A percentile compares a stretch with the other conserved stretches of the same genome.
Evolutionary conservation across 2,113 vertebrate genomes (phyloP).

Genomic region (Pardalotus punctatus): DNA sequence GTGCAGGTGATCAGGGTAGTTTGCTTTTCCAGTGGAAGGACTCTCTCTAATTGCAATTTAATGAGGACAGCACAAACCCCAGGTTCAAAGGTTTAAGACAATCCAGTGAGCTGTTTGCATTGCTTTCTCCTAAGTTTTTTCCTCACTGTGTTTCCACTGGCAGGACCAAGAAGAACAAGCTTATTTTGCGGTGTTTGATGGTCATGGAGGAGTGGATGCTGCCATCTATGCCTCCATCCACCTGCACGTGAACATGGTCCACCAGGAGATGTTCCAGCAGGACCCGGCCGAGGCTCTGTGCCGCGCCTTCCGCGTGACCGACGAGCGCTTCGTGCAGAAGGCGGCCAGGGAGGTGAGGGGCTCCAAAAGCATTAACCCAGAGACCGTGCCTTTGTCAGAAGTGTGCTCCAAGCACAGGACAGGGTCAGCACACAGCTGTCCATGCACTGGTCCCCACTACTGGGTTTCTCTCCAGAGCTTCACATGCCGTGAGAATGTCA

Average conservation of each 20-base stretch:
- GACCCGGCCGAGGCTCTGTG: conserved; percentile 89
- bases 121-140: neutral
- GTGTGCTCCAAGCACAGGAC: neutral
- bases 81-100: neutral
- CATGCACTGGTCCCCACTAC: fast-evolving
- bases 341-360: conserved; percentile 88
- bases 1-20: neutral
- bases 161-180: conserved; percentile 98
- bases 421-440: neutral
- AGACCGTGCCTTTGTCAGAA: neutral
- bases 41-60: neutral
- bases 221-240: conserved; percentile 95
- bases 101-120: neutral
- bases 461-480: neutral
- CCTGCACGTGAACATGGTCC: conserved; percentile 92
- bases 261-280: conserved; percentile 88
- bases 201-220: conserved; percentile 94
- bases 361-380: fast-evolving
- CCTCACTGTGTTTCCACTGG: neutral
- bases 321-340: conserved; percentile 93
- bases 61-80: neutral
- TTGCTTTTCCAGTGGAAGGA: neutral
- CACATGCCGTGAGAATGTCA: neutral
- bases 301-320: conserved; percentile 89
- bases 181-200: conserved; percentile 96